Evolutionary conservation across 2,113 vertebrate species (phyloP).

Genomic region (Embiotoca jacksoni): DNA sequence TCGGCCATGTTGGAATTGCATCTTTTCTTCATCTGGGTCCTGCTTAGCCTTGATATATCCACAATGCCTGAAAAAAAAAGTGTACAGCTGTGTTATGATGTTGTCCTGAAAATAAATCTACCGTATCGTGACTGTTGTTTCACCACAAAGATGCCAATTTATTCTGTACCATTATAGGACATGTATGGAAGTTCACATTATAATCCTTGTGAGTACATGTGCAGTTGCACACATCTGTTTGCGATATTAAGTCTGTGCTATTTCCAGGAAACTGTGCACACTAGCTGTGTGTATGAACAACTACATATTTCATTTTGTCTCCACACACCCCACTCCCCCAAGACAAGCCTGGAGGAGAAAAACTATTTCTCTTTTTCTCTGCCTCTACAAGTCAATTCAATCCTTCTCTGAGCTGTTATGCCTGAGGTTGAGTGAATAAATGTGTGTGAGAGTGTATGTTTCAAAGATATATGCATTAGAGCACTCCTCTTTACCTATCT

Average conservation of each 20-base stretch:
- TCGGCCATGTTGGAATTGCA: constrained; percentile 88
- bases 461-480: constrained; percentile 43
- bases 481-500: constrained; percentile 17
- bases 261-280: constrained; percentile 24
- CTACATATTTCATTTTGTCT: constrained; percentile 32
- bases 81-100: constrained; percentile 5
- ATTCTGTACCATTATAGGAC: background rate
- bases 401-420: background rate
- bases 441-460: constrained; percentile 18
- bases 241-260: constrained; percentile 32
- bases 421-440: constrained; percentile 37
- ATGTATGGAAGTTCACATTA: constrained; percentile 2
- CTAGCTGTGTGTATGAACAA: constrained; percentile 23
- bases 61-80: constrained; percentile 83
- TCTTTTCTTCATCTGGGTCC: constrained; percentile 89
- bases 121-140: background rate
- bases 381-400: constrained; percentile 33
- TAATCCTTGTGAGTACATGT: background rate
- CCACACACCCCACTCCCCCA: background rate
- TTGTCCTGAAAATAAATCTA: background rate
- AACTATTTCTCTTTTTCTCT: constrained; percentile 30
- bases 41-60: constrained; percentile 90
- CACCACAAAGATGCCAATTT: background rate
- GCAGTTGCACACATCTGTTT: constrained; percentile 4
- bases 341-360: constrained; percentile 36